Base-by-base conservation (phyloP, 2,113 vertebrate genomes). In the Butorides virescens region DNA sequence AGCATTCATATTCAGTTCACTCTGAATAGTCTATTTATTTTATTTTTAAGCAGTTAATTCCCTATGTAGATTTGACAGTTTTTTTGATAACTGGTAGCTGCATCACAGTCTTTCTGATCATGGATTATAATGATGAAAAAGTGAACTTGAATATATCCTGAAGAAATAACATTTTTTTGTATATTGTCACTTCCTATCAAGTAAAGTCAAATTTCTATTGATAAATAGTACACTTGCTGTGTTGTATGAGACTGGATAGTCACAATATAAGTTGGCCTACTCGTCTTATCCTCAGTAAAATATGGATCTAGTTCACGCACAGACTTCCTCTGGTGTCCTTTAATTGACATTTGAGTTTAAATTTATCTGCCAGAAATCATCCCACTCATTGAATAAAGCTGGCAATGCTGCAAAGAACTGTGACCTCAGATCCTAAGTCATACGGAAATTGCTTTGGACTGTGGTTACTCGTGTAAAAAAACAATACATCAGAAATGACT, bases 311-410 rank as follows among this genome's bases (percentile, higher is more conserved):
- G n/a, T 11, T 94, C n/a, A 66, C 68, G 44, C 65, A 90, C 67
- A 86, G 36, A 63, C 81, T 59, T 89, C 77, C 77, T 86, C 65
- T 84, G 52, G 53, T 76, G 39, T 95, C 77, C 49, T 96, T 94
- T 95, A 91, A 93, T 66, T 96, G 93, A 86, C 84, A 93, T 88
- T 83, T 94, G 82, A 62, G 65, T 75, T 97, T 92, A 88, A 95
- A 89, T 90, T 59, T 92, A 97, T 55, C 67, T 95, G 75, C 90
- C 56, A 87, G 89, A 94, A 97, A 92, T 56, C 62, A 95, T 90
- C 66, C 59, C 44, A 76, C 72, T 85, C 62, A 88, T 94, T 73
- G 37, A 91, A 88, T 77, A 81, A 96, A 93, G 42, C 73, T 90
- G 73, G 85, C 81, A 93, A 59, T 59, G n/a, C 46, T 86, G n/a